Base-by-base conservation (phyloP, 1,140 invertebrate genomes). In the Euwallacea similis region DNA sequence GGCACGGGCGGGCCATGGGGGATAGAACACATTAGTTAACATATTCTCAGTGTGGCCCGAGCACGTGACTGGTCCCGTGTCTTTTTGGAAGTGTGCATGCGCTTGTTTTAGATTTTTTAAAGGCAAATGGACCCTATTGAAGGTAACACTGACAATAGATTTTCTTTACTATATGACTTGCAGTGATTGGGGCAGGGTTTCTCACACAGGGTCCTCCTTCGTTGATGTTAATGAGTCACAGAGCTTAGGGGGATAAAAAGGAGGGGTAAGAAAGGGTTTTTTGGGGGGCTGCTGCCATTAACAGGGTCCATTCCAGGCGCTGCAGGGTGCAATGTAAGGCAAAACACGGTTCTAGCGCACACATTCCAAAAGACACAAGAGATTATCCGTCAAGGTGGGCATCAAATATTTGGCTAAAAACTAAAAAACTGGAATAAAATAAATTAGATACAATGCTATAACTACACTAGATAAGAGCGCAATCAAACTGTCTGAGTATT, bases 21-120 rank as follows among this genome's bases (percentile, higher is more conserved):
- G 83, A 84, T 83, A 85, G 85, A 81, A 81, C 76, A 81, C 77
- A 78, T 78, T 79, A 78, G 78, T 80, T 79, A 79, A 77, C 72
- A 76, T 73, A 76, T 68, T 76, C 71, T 65, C 42, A 68, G 33
- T 47, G n/a, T 54, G 59, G 58, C 43, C 50, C 56, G 43, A 41
- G 42, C 42, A 66, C 64, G 43, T 54, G 63, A 65, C 47, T n/a
- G 3, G 21, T 66, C 70, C 66, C 16, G 54, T 66, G 70, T 66
- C 61, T 66, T 71, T 65, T 66, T 47, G 43, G 54, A 50, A 44
- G 21, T 55, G 53, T 66, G 47, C 42, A 56, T 16, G 16, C 43
- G 15, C 42, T 59, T 54, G 11, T 65, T 47, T 50, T 33, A 42
- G 21, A 33, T 33, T 33, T 33, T 13, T 42, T 42, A 63, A 41